phyloP scores from a whole-genome alignment of 1,140 invertebrate genomes.

The Ceratitis capitata region DNA sequence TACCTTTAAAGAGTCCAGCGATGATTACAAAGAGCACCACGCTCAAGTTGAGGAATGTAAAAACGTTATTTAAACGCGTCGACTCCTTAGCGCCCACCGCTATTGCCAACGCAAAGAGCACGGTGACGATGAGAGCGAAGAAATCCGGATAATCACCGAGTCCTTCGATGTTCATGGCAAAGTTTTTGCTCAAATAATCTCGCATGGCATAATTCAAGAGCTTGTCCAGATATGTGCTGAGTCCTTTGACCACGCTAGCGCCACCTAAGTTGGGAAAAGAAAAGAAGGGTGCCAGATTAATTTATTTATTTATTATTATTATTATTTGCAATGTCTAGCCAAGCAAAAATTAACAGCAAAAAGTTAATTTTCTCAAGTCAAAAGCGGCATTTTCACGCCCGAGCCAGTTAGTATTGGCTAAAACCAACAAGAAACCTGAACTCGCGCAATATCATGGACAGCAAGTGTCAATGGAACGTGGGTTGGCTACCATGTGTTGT shows the following conservation, averaged over 20 bases:
- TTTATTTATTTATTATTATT: not conserved
- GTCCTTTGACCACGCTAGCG: conserved; percentile 91
- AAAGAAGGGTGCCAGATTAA: not conserved
- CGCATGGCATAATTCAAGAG: conserved; percentile 79
- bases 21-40: conserved; percentile 86
- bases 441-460: not conserved
- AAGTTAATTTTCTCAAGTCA: no score
- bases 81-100: conserved; percentile 89
- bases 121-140: conserved; percentile 78
- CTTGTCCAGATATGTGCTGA: conserved; percentile 88
- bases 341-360: not conserved
- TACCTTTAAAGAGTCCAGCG: conserved; percentile 83
- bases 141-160: conserved; percentile 85
- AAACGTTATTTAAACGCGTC: conserved; percentile 87
- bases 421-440: conserved; percentile 37
- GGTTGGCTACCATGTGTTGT: not conserved
- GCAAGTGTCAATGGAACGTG: not conserved
- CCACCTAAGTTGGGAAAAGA: conserved; percentile 69
- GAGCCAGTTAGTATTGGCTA: conserved; percentile 39
- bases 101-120: conserved; percentile 76
- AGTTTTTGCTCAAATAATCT: conserved; percentile 71
- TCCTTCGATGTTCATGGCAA: conserved; percentile 78
- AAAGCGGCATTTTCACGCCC: conserved; percentile 44
- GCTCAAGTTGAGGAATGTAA: conserved; percentile 85
- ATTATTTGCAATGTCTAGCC: not conserved